phyloP scores from a whole-genome alignment of 2,113 vertebrate species.

The Falcunculus frontatus region DNA sequence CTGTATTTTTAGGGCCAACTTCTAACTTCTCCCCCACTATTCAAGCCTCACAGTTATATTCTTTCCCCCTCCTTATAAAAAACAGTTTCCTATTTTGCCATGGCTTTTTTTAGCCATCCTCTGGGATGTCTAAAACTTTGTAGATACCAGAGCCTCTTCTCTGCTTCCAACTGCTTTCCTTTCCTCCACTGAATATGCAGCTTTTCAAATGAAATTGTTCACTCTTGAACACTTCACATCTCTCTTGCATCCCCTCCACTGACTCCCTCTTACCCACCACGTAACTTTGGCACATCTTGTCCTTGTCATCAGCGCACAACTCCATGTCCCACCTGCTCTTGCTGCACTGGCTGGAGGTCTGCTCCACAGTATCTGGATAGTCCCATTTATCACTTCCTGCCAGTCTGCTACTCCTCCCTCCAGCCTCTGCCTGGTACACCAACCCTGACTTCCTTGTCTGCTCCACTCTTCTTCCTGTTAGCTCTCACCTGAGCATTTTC shows the following conservation, averaged over 20 bases:
- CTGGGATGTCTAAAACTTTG: background rate
- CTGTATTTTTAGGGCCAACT: background rate
- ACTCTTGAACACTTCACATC: background rate
- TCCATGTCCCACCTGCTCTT: background rate
- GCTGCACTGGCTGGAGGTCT: background rate
- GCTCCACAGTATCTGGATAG: background rate
- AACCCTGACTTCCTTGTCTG: background rate
- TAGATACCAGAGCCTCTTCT: background rate
- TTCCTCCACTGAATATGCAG: background rate
- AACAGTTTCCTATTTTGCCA: background rate
- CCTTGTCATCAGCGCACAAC: background rate
- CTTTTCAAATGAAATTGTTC: background rate
- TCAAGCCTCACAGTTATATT: background rate
- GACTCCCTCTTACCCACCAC: background rate
- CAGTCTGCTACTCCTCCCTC: background rate
- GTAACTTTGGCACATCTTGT: background rate
- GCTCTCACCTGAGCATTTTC: background rate
- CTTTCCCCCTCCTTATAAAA: background rate
- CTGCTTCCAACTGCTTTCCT: background rate
- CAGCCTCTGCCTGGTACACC: background rate
- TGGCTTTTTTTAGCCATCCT: background rate
- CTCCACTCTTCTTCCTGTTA: background rate
- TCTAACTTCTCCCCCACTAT: background rate
- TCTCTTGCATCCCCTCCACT: background rate
- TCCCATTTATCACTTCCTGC: background rate